phyloP scores from a whole-genome alignment of 2,888 invertebrate species.

The Phalangium opilio region DNA sequence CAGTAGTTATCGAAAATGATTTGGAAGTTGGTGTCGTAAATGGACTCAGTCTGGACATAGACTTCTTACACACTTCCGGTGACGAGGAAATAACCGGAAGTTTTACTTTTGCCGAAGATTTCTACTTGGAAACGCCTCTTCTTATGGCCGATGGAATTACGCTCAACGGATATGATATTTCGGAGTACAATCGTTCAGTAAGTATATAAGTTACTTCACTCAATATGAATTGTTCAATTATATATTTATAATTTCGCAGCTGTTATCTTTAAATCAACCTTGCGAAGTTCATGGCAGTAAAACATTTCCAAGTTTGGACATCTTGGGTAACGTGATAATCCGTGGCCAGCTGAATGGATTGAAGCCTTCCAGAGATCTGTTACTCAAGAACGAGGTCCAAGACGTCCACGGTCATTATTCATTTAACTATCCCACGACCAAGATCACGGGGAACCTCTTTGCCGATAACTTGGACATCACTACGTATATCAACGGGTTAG shows the following conservation, averaged over 20 bases:
- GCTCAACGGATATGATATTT: neutral
- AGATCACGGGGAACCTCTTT: constrained; percentile 2
- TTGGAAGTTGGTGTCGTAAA: constrained; percentile 2
- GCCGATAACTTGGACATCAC: constrained; percentile 2
- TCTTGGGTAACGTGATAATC: constrained; percentile 4
- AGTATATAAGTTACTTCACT: neutral
- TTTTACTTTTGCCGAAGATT: neutral
- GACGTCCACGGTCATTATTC: constrained; percentile 3
- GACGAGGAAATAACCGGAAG: neutral
- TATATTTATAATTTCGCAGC: neutral
- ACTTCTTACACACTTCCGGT: constrained; percentile 1
- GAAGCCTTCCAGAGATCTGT: constrained; percentile 1
- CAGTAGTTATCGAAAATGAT: neutral
- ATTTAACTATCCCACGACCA: constrained; percentile 2
- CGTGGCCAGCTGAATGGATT: constrained; percentile 4
- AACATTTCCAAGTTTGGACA: constrained; percentile 1
- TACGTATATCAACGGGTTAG: constrained; percentile 4
- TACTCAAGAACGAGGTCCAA: constrained; percentile 5
- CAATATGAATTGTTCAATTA: neutral
- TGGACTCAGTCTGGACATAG: neutral
- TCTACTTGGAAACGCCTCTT: neutral
- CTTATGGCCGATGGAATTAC: neutral
- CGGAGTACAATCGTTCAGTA: neutral
- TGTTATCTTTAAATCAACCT: neutral
- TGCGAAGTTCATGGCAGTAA: constrained; percentile 3